Evolutionary conservation across 2,797 vertebrate genomes (phyloP).

Genomic region (Sitta carolinensis): DNA sequence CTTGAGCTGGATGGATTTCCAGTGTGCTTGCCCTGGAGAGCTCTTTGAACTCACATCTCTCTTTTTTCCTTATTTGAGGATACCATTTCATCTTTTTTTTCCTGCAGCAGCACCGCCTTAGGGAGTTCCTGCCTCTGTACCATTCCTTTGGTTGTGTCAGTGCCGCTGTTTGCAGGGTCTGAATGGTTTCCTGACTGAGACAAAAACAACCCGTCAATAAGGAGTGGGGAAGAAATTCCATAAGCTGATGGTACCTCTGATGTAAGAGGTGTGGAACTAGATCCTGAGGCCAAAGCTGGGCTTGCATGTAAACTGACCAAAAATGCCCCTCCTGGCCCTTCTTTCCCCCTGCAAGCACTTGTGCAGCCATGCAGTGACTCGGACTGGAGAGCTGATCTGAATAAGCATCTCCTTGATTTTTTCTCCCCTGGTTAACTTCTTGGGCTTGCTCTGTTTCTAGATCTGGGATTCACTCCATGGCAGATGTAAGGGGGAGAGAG

Average conservation of each 20-base stretch:
- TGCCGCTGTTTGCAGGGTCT: background rate
- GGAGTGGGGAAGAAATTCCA: background rate
- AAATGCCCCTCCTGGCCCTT: slow-evolving; percentile 66
- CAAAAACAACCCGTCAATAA: background rate
- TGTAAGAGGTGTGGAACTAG: background rate
- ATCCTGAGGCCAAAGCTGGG: background rate
- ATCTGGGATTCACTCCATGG: background rate
- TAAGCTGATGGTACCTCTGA: background rate
- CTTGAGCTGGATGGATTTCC: background rate
- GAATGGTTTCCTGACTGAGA: background rate
- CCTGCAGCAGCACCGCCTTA: background rate
- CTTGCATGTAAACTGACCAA: slow-evolving; percentile 33
- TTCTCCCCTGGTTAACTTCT: background rate
- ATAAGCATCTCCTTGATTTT: background rate
- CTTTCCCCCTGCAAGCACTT: slow-evolving; percentile 34
- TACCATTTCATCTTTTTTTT: background rate
- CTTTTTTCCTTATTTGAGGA: slow-evolving; percentile 1
- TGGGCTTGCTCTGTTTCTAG: background rate
- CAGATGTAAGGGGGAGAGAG: background rate
- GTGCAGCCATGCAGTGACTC: background rate
- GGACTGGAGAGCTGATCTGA: background rate
- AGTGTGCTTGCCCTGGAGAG: background rate
- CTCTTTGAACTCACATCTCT: background rate
- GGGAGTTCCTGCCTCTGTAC: background rate
- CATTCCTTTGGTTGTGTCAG: background rate